Percentiles rank a stretch among this genome's conserved stretches.
These are phyloP conservation scores for Clytia hemisphaerica DNA, from an alignment of 30 jellyfish, hydroid and myxozoan species.

Conservation along the genomic window DNA sequence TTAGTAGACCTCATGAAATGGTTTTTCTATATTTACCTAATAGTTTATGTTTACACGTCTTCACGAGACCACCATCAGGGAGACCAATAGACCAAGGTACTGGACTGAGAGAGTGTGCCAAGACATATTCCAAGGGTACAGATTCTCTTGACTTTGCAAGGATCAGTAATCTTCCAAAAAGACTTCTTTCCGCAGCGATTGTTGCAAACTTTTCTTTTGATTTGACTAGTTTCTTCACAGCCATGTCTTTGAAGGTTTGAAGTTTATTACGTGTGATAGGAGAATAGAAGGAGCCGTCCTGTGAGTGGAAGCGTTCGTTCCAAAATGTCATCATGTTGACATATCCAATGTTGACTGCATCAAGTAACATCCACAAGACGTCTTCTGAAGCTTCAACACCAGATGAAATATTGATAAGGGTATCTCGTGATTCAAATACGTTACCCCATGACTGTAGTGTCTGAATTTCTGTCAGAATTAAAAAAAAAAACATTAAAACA, in stretches of 20 bases:
- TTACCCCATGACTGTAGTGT: constrained; percentile 20
- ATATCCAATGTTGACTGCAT: constrained; percentile 10
- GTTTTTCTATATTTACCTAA: too few species aligned
- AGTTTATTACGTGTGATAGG: constrained; percentile 12
- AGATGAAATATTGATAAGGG: constrained; percentile 22
- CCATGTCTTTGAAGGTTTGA: constrained; percentile 13
- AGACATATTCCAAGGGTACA: too few species aligned
- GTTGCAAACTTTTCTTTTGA: constrained; percentile 27
- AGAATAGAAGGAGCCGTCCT: constrained; percentile 3
- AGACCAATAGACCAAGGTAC: constrained; percentile 54
- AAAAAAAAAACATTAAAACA: too few species aligned
- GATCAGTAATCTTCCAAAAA: constrained; percentile 32
- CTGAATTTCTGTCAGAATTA: too few species aligned
- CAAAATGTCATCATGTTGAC: constrained; percentile 2
- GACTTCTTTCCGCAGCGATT: too few species aligned
- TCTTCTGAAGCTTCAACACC: constrained; percentile 34
- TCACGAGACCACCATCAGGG: too few species aligned
- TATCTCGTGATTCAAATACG: constrained; percentile 24
- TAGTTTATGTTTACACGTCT: too few species aligned
- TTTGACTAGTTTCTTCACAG: constrained; percentile 30
- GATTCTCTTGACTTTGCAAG: constrained; percentile 34
- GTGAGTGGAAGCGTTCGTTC: constrained; percentile 4
- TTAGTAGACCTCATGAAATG: too few species aligned
- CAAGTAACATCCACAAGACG: constrained; percentile 2
- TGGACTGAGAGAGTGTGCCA: constrained; percentile 34